phyloP scores from a whole-genome alignment of 2,888 invertebrate genomes.

The Sinohyriopsis cumingii region DNA sequence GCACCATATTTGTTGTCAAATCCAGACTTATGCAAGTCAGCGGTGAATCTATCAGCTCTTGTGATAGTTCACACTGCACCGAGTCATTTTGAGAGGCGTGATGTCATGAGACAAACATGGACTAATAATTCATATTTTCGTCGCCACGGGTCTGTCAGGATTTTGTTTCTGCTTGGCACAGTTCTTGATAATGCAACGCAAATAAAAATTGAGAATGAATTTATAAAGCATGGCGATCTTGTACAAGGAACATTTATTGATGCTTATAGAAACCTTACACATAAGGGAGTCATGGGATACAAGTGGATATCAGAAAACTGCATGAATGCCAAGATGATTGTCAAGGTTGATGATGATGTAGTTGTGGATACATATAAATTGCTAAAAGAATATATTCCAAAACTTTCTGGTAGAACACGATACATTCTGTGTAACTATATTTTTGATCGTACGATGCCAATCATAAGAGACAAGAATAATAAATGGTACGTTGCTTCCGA shows the following conservation, averaged over 20 bases:
- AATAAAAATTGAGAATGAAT: constrained; percentile 34
- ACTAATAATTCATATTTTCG: constrained; percentile 36
- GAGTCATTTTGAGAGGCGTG: constrained; percentile 28
- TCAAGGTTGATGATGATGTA: constrained; percentile 55
- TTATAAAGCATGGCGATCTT: constrained; percentile 37
- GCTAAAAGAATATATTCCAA: constrained; percentile 20
- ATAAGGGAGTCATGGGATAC: constrained; percentile 52
- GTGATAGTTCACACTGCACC: constrained; percentile 45
- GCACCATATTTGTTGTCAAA: constrained; percentile 22
- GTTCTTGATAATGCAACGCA: constrained; percentile 25
- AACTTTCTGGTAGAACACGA: constrained; percentile 18
- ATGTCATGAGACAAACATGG: constrained; percentile 45
- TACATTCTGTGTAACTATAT: constrained; percentile 34
- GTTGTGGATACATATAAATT: constrained; percentile 42
- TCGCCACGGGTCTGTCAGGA: constrained; percentile 14
- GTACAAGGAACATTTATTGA: constrained; percentile 55
- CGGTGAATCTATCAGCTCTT: constrained; percentile 18
- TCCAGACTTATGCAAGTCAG: constrained; percentile 22
- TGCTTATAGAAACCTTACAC: constrained; percentile 46
- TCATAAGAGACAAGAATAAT: constrained; percentile 27
- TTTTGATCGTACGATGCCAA: constrained; percentile 28
- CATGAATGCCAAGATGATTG: constrained; percentile 35
- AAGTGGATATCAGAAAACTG: constrained; percentile 50
- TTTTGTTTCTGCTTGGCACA: constrained; percentile 48
- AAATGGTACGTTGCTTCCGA: constrained; percentile 30